Evolutionary conservation across 2,113 vertebrate species (phyloP), one percentile per base, ranked within the genome.

Genomic region (Podocnemis expansa): DNA sequence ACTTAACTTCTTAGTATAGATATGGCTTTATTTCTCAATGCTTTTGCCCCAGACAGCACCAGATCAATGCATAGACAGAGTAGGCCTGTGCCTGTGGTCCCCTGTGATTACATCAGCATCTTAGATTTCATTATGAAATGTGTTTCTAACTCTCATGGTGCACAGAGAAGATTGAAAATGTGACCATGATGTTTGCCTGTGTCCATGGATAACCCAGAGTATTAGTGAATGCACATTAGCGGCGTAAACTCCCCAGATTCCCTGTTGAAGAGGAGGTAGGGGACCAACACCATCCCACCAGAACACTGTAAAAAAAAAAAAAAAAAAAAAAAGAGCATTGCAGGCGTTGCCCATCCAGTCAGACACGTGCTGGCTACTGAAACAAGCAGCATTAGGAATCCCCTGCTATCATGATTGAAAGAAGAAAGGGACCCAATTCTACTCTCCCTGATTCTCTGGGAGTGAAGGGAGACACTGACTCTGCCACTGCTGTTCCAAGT

Each of bases 211-310:
- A 87, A 6, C 38, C 38, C 41, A 60, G 89, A n/a, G 12, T 5
- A 13, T 9, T 2, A 6, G 0, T 3, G 13, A 55, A 4, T 27
- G 11, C 0, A 0, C 1, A 0, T 73, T 87, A 88, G 84, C 34
- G 79, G 11, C 4, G 2, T 78, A 88, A 7, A n/a, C 54, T 84
- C 17, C 17, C 0, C 0, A 22, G 58, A 1, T 43, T 47, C 27
- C 63, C 73, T 82, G 54, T 54, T 84, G 49, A 60, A 12, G 29
- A 31, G 29, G 29, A 31, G 27, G 27, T 1, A 78, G 41, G 70
- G 90, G 52, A 5, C 83, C 38, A 51, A 43, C 43, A 70, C 27
- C 82, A 78, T 17, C 43, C 21, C 5, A 60, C 38, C 49, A n/a
- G 31, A 91, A 13, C 16, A 89, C 27, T 0, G 0, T 60, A 60